Conservation (phyloP, 2,797 vertebrate species). For the Octomys mimax region DNA sequence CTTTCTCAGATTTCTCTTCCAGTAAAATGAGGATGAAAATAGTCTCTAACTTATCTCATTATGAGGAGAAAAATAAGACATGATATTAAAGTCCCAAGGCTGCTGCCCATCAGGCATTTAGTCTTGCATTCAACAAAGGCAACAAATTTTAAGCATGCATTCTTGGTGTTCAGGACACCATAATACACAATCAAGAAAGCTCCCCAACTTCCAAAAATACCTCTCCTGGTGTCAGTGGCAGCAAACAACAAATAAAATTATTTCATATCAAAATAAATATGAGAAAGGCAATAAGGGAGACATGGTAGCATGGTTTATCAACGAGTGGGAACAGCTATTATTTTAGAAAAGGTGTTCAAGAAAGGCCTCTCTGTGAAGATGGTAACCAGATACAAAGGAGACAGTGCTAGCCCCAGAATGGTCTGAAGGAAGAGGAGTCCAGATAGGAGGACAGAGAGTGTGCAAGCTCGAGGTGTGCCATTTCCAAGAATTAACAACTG, state of each 20-base stretch:
- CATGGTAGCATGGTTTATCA: not conserved
- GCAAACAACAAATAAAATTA: not conserved
- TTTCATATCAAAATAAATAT: not conserved
- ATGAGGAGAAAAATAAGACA: not conserved
- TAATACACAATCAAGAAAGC: not conserved
- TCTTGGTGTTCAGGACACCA: not conserved
- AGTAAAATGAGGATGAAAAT: not conserved
- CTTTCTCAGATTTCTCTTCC: not conserved
- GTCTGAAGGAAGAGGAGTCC: not conserved
- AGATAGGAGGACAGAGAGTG: not conserved
- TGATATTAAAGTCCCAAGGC: not conserved
- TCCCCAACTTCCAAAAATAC: not conserved
- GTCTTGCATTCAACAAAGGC: not conserved
- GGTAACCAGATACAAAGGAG: not conserved
- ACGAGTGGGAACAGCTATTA: not conserved
- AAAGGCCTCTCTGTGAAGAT: not conserved
- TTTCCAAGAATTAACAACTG: not conserved
- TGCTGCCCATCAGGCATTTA: no score
- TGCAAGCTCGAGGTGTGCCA: accelerated
- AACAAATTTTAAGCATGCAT: not conserved
- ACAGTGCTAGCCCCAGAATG: not conserved
- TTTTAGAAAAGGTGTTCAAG: not conserved
- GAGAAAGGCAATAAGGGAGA: not conserved
- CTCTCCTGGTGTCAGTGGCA: not conserved
- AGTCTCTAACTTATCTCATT: not conserved